Base-by-base conservation (phyloP, 2,113 vertebrate species). In the Sterna hirundo region DNA sequence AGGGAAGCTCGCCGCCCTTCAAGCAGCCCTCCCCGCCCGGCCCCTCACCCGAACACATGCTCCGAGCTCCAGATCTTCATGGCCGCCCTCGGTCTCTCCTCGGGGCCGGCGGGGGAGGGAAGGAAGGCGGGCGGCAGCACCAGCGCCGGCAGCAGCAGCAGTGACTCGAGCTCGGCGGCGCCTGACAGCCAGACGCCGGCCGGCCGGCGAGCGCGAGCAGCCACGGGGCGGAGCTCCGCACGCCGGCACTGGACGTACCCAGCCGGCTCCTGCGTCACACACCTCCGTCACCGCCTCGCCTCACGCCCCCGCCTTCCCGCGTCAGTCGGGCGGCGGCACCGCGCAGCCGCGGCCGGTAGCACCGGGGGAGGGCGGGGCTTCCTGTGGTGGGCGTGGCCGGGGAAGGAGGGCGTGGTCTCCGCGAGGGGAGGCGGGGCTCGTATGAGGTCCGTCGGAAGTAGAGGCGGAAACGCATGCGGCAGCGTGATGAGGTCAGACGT, bases 1-100 rank as follows among this genome's bases (percentile, higher is more conserved):
- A 10, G 60, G 22, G 46, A 47, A 47, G 19, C 14, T 49, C 38
- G 2, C 49, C 26, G 26, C 34, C 44, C 13, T n/a, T 15, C 11
- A 6, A n/a, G 9, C 11, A 9, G 29, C 54, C 21, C 22, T 9
- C n/a, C 54, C 52, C 11, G 4, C 54, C 36, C 57, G 12, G 15
- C 11, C 12, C 46, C 93, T 97, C 94, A 98, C 98, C 98, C 95
- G 86, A 98, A 98, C 75, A 98, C 97, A 60, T 98, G 98, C 84
- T 98, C 98, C 3, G 98, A 98, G 96, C 97, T 98, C 98, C 98
- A 98, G 95, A 98, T 96, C 97, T 95, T 98, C 98, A 98, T 98
- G 87, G 54, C 83, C 13, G 69, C 69, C 11, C 4, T 25, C 34
- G 17, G 19, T 4, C 17, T n/a, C 16, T 62, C 42, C 57, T 66